Evolutionary conservation across 2,113 vertebrate species (phyloP).

Genomic region (Amia ocellicauda): DNA sequence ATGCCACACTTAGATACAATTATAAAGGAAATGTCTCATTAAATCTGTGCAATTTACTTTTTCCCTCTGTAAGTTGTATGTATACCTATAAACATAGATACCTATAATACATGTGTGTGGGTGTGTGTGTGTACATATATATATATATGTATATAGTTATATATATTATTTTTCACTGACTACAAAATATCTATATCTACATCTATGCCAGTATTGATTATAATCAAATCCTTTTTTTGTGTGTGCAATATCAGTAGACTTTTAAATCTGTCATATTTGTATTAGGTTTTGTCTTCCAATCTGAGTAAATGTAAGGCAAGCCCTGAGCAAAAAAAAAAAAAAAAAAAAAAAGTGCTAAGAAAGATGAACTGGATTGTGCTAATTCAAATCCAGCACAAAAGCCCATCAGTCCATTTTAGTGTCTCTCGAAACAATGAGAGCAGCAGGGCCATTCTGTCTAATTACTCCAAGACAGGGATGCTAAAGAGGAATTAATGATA

Average conservation of each 20-base stretch:
- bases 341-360: slow-evolving; percentile 8
- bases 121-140: not conserved
- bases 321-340: not conserved
- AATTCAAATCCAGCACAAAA: slow-evolving; percentile 34
- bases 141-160: too few species aligned
- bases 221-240: too few species aligned
- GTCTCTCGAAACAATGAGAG: slow-evolving; percentile 67
- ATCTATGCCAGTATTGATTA: too few species aligned
- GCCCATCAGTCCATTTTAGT: slow-evolving; percentile 44
- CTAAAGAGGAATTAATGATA: slow-evolving; percentile 84
- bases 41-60: too few species aligned
- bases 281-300: not conserved
- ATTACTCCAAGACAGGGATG: slow-evolving; percentile 74
- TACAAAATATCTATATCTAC: not conserved
- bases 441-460: slow-evolving; percentile 71
- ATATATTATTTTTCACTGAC: too few species aligned
- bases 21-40: too few species aligned
- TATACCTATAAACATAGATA: too few species aligned
- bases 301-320: not conserved
- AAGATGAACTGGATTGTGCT: slow-evolving; percentile 30
- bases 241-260: too few species aligned
- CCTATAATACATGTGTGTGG: too few species aligned
- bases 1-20: too few species aligned
- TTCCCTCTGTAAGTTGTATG: too few species aligned
- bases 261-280: too few species aligned